Percentiles rank a stretch among this genome's conserved stretches.
Evolutionary conservation across 2,888 invertebrate species (phyloP).

Genomic region (Oscheius sp.): DNA sequence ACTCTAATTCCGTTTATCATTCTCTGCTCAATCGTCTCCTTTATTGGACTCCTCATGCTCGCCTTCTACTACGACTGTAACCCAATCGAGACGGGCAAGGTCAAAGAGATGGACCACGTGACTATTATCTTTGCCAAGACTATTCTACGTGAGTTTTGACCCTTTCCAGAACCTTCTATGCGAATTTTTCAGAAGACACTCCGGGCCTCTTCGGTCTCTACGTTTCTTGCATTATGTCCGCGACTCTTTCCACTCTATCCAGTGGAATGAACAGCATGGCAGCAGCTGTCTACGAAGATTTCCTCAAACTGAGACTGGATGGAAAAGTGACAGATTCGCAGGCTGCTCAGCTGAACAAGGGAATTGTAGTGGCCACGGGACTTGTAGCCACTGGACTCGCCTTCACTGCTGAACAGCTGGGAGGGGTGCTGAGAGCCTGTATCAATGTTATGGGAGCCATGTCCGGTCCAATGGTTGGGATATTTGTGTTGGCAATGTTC

Average conservation of each 20-base stretch:
- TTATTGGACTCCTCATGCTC: constrained; percentile 66
- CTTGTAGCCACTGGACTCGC: constrained; percentile 56
- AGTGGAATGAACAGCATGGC: constrained; percentile 69
- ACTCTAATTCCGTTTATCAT: constrained; percentile 65
- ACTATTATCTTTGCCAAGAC: constrained; percentile 63
- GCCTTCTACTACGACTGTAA: constrained; percentile 68
- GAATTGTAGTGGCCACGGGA: constrained; percentile 54
- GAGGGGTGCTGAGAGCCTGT: constrained; percentile 64
- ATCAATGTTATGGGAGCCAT: constrained; percentile 67
- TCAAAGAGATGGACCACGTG: constrained; percentile 63
- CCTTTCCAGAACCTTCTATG: not conserved
- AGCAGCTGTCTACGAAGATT: constrained; percentile 70
- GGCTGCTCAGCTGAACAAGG: constrained; percentile 54
- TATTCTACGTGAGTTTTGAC: constrained; percentile 50
- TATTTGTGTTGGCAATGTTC: constrained; percentile 66
- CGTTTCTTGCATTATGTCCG: constrained; percentile 67
- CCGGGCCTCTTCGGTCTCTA: constrained; percentile 68
- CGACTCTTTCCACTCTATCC: constrained; percentile 66
- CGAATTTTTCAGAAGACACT: constrained; percentile 51
- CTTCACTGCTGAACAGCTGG: constrained; percentile 62
- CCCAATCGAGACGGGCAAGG: constrained; percentile 62
- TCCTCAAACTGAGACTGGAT: constrained; percentile 56
- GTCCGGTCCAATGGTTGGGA: constrained; percentile 65
- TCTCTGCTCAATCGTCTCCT: constrained; percentile 63
- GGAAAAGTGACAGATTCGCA: constrained; percentile 53